Evolutionary conservation across 2,888 invertebrate species (phyloP).

Genomic region (Coenonympha glycerion): DNA sequence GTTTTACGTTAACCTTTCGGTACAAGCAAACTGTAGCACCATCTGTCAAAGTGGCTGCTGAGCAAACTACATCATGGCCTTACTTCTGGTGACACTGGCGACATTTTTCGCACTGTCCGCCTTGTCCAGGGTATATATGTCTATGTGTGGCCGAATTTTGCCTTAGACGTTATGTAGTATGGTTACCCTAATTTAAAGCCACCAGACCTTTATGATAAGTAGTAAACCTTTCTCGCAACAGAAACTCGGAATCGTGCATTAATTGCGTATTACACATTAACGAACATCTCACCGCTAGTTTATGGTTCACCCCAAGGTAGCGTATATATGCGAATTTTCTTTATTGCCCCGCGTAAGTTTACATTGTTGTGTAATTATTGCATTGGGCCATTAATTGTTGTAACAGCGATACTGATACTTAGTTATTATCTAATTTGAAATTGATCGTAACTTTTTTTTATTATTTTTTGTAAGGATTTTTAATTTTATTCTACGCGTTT

Average conservation of each 20-base stretch:
- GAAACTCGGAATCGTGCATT: slow-evolving; percentile 27
- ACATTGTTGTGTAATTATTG: slow-evolving; percentile 31
- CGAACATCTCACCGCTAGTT: slow-evolving; percentile 34
- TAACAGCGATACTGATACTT: slow-evolving; percentile 11
- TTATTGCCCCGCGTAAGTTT: slow-evolving; percentile 29
- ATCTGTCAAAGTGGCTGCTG: no score
- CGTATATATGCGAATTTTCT: slow-evolving; percentile 45
- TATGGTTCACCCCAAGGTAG: slow-evolving; percentile 39
- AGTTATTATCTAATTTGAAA: no score
- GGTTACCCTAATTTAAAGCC: neutral
- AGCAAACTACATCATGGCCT: no score
- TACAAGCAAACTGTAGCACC: no score
- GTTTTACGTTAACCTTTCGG: no score
- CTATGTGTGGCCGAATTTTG: neutral
- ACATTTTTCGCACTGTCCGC: no score
- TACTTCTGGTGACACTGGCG: no score
- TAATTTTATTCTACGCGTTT: no score
- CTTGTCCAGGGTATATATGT: no score
- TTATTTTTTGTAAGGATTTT: no score
- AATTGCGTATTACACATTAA: slow-evolving; percentile 35
- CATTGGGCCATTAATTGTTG: slow-evolving; percentile 26
- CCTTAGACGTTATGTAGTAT: neutral
- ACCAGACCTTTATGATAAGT: slow-evolving; percentile 4
- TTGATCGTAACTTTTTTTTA: no score
- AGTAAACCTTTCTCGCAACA: slow-evolving; percentile 15